A percentile compares a stretch with the other conserved stretches of the same genome.
Evolutionary conservation across 2,888 invertebrate species (phyloP).

Genomic region (Agrochola macilenta): DNA sequence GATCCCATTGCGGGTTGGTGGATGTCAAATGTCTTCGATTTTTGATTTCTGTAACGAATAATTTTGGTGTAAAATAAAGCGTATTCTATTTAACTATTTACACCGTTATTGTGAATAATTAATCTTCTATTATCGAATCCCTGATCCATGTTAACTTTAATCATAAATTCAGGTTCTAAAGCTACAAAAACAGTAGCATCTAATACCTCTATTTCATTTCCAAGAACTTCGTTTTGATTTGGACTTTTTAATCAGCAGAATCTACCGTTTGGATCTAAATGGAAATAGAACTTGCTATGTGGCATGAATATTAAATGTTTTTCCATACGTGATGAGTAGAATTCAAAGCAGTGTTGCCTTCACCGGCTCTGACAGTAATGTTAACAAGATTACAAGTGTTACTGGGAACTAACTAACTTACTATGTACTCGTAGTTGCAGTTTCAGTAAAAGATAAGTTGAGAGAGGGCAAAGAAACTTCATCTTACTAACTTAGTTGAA

Average conservation of each 20-base stretch:
- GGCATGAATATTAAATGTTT: constrained; percentile 39
- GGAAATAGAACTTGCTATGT: constrained; percentile 25
- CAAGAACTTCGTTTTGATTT: constrained; percentile 15
- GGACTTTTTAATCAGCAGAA: constrained; percentile 38
- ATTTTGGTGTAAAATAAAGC: too few species aligned
- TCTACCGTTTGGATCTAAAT: constrained; percentile 43
- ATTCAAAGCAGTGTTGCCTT: background rate
- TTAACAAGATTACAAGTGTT: background rate
- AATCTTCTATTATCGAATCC: background rate
- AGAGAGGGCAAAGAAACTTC: background rate
- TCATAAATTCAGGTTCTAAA: background rate
- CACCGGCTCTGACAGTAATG: background rate
- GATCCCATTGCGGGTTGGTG: background rate
- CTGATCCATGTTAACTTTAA: background rate
- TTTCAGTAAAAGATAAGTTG: constrained; percentile 17
- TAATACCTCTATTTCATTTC: constrained; percentile 7
- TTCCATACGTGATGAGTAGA: constrained; percentile 14
- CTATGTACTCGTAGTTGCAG: constrained; percentile 9
- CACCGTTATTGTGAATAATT: too few species aligned
- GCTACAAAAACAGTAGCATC: background rate
- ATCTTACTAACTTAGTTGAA: background rate
- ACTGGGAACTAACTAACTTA: background rate
- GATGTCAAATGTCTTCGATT: background rate
- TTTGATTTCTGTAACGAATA: too few species aligned
- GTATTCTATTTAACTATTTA: too few species aligned